These are phyloP conservation scores for Brachionichthys hirsutus DNA, from an alignment of 2,113 vertebrate species.

Conservation along the genomic window DNA sequence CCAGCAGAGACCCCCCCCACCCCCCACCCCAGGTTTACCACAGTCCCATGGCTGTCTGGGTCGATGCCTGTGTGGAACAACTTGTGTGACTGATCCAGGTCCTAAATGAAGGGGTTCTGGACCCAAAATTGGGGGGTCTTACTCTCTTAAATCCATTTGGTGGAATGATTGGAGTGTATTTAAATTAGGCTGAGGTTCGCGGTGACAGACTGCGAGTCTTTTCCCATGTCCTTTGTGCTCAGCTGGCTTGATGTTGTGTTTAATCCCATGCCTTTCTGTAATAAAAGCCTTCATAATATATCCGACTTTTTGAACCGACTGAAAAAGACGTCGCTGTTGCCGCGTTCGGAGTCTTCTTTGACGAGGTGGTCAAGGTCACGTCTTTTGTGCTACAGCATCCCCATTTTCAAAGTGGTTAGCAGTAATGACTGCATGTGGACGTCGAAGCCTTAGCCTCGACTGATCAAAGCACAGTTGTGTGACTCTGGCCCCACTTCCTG, in stretches of 20 bases:
- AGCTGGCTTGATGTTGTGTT: conserved; percentile 25
- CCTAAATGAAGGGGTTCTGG: conserved; percentile 72
- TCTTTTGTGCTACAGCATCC: conserved; percentile 19
- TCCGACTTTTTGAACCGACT: neutral
- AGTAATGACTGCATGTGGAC: conserved; percentile 12
- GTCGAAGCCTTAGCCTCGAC: conserved; percentile 32
- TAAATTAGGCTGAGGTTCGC: conserved; percentile 58
- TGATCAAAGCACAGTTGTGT: conserved; percentile 37
- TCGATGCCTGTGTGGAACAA: conserved; percentile 54
- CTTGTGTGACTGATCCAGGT: conserved; percentile 50
- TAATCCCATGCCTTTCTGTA: neutral
- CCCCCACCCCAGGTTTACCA: too few species aligned
- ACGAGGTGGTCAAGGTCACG: conserved; percentile 4
- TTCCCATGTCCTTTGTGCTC: conserved; percentile 39
- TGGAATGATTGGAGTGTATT: conserved; percentile 56
- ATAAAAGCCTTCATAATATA: conserved; percentile 7
- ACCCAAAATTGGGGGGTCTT: conserved; percentile 71
- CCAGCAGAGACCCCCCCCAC: conserved; percentile 64
- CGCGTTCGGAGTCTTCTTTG: conserved; percentile 24
- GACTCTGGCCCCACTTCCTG: conserved; percentile 60
- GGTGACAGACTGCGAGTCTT: conserved; percentile 34
- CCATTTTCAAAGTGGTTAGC: conserved; percentile 14
- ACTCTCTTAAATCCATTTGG: conserved; percentile 48
- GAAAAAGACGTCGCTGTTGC: neutral
- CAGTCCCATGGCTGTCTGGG: conserved; percentile 74